Evolutionary conservation across 2,888 invertebrate genomes (phyloP).

Genomic region (Cremastinae sp.): DNA sequence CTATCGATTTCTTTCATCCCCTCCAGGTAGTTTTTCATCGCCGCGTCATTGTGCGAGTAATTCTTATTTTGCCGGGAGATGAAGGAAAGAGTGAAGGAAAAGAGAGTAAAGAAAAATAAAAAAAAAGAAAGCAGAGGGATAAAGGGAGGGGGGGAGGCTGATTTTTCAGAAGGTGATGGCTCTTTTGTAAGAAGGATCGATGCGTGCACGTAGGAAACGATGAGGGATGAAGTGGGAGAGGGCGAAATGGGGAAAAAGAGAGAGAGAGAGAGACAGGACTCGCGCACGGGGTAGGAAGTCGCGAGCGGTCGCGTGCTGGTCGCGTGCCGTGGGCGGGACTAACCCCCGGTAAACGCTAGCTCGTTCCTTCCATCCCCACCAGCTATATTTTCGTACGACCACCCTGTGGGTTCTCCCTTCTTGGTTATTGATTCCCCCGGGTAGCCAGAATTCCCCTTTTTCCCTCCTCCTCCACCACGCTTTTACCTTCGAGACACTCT

Average conservation of each 20-base stretch:
- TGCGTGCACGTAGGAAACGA: conserved; percentile 24
- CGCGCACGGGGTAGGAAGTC: conserved; percentile 61
- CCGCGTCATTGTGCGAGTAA: too few relatives aligned
- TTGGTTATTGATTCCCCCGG: conserved; percentile 80
- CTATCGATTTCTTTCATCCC: conserved; percentile 67
- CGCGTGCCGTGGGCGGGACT: conserved; percentile 80
- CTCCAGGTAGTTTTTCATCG: too few relatives aligned
- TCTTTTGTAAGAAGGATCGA: too few relatives aligned
- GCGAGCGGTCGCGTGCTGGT: conserved; percentile 78
- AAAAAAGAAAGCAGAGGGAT: conserved; percentile 55
- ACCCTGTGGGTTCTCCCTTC: conserved; percentile 72
- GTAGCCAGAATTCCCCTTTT: conserved; percentile 69
- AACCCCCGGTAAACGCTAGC: conserved; percentile 63
- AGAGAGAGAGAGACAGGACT: conserved; percentile 47
- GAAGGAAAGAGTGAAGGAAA: conserved; percentile 57
- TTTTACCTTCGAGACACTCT: not conserved
- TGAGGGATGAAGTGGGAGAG: conserved; percentile 29
- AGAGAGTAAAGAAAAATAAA: conserved; percentile 54
- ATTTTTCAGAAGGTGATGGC: too few relatives aligned
- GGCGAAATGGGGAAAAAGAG: conserved; percentile 36
- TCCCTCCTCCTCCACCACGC: conserved; percentile 11
- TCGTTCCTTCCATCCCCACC: conserved; percentile 36
- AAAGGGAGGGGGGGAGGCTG: conserved; percentile 46
- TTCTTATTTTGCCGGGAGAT: conserved; percentile 22
- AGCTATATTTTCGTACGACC: conserved; percentile 57